phyloP scores from a whole-genome alignment of 2,888 invertebrate genomes.

The Xestia sexstrigata region DNA sequence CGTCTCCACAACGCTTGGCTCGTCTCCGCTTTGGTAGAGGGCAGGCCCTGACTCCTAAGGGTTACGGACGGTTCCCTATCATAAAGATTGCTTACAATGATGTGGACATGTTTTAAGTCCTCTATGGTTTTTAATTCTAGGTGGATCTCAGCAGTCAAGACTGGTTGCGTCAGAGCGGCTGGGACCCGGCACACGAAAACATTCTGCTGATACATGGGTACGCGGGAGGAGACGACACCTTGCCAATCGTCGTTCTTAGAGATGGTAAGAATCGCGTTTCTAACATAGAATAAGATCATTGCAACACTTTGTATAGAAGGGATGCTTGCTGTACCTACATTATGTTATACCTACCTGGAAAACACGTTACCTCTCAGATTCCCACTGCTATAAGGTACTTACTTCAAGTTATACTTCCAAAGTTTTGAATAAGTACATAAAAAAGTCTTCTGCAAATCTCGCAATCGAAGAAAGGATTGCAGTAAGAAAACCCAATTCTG shows the following conservation, averaged over 20 bases:
- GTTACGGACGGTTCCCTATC: too few species aligned
- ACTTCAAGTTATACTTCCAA: not conserved
- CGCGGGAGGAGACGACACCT: conserved; percentile 93
- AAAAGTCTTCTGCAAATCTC: not conserved
- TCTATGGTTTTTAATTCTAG: conserved; percentile 69
- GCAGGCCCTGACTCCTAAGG: too few species aligned
- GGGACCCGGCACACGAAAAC: conserved; percentile 93
- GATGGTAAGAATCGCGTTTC: conserved; percentile 89
- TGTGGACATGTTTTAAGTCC: too few species aligned
- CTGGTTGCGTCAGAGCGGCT: conserved; percentile 93
- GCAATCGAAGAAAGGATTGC: too few species aligned
- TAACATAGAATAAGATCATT: not conserved
- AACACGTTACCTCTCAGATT: not conserved
- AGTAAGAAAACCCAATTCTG: too few species aligned
- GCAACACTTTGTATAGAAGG: not conserved
- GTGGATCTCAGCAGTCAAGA: conserved; percentile 92
- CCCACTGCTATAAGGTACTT: not conserved
- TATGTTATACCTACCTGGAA: not conserved
- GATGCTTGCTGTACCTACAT: not conserved
- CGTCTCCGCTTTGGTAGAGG: too few species aligned
- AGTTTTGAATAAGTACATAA: not conserved
- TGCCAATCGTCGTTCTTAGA: conserved; percentile 93
- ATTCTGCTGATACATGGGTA: conserved; percentile 94
- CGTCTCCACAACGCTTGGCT: too few species aligned
- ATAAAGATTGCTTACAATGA: too few species aligned